Percentiles rank a stretch among this genome's conserved stretches.
Conservation (phyloP, 2,797 vertebrate genomes). For the Anabacerthia variegaticeps region DNA sequence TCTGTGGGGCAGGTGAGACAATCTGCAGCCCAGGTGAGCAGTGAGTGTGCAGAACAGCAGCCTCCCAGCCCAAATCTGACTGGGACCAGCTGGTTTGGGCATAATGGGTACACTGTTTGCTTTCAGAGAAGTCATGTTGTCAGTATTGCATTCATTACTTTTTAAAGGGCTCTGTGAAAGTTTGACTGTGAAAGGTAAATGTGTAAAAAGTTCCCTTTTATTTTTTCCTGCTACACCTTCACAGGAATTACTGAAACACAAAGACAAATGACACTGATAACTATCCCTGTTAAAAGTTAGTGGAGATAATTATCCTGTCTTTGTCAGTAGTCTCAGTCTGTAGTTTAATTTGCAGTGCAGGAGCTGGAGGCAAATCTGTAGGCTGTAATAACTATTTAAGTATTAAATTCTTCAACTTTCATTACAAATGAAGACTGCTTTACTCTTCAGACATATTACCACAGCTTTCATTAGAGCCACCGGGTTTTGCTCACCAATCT, state of each 20-base stretch:
- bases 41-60: background rate
- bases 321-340: background rate
- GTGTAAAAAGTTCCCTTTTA: background rate
- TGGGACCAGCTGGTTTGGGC: background rate
- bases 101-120: background rate
- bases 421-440: background rate
- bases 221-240: background rate
- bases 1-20: background rate
- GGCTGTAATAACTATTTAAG: background rate
- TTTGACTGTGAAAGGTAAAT: background rate
- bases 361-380: background rate
- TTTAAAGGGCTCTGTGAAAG: background rate
- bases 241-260: constrained; percentile 25
- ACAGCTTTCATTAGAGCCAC: background rate
- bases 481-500: background rate
- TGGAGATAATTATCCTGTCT: constrained; percentile 38
- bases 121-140: background rate
- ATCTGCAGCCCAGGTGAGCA: too few species aligned
- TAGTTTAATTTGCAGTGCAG: background rate
- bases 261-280: background rate
- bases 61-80: background rate
- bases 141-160: background rate
- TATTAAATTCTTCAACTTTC: background rate
- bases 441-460: background rate
- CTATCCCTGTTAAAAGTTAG: constrained; percentile 29